These are phyloP conservation scores for Miltochrista miniata DNA, from an alignment of 2,888 invertebrate genomes.

Conservation along the genomic window DNA sequence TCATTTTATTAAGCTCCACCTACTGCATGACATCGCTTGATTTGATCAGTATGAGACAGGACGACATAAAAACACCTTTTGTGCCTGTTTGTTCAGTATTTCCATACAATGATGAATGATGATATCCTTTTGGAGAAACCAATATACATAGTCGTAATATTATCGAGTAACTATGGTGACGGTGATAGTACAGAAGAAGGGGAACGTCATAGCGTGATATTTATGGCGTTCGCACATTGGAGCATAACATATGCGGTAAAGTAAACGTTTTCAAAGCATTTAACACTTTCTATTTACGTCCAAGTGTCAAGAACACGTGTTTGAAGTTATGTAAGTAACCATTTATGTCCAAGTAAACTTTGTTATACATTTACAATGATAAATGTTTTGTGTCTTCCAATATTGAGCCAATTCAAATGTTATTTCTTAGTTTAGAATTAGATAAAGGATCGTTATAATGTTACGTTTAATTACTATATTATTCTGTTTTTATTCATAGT, in stretches of 20 bases:
- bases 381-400: no score
- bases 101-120: background rate
- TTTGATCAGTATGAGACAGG: slow-evolving; percentile 28
- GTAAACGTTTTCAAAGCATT: slow-evolving; percentile 58
- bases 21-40: slow-evolving; percentile 35
- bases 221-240: no score
- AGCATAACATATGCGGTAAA: slow-evolving; percentile 58
- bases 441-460: no score
- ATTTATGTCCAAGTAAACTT: slow-evolving; percentile 46
- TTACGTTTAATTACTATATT: no score
- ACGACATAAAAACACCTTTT: slow-evolving; percentile 13
- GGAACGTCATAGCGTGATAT: no score
- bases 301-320: slow-evolving; percentile 45
- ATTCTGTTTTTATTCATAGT: no score
- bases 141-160: no score
- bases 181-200: no score
- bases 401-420: no score
- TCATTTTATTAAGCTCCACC: slow-evolving; percentile 42
- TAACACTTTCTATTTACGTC: slow-evolving; percentile 78
- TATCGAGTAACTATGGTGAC: no score
- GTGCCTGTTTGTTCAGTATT: background rate
- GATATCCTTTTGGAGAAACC: background rate
- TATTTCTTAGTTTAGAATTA: background rate
- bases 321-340: slow-evolving; percentile 28
- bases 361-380: slow-evolving; percentile 41